Conservation (phyloP, 1,140 invertebrate genomes). For the Drosophila auraria region DNA sequence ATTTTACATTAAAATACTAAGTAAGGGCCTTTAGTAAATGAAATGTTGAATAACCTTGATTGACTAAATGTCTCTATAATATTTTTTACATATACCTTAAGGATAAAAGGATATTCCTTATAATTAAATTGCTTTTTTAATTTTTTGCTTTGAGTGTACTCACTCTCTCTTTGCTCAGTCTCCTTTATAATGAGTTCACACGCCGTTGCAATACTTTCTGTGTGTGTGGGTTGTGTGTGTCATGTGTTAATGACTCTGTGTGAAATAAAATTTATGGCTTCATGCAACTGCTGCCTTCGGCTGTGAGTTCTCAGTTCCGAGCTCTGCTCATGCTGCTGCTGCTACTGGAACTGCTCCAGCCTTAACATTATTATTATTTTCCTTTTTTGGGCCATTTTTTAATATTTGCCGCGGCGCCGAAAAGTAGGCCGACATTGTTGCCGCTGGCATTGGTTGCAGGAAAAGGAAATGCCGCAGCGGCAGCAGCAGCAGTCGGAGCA, state of each 20-base stretch:
- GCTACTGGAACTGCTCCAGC: constrained; percentile 24
- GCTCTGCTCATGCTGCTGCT: background rate
- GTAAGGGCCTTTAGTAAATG: no score
- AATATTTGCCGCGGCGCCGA: constrained; percentile 71
- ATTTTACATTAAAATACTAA: background rate
- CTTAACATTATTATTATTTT: constrained; percentile 64
- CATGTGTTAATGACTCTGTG: constrained; percentile 83
- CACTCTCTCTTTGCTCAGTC: constrained; percentile 23
- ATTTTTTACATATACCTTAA: background rate
- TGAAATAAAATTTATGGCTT: constrained; percentile 84
- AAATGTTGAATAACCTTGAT: no score
- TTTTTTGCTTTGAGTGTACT: background rate
- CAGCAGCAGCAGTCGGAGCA: constrained; percentile 54
- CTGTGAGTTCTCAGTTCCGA: constrained; percentile 39
- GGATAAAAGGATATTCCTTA: background rate
- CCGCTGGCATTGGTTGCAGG: constrained; percentile 76
- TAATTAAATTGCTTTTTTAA: background rate
- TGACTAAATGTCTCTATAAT: background rate
- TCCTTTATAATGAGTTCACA: constrained; percentile 80
- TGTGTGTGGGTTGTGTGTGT: constrained; percentile 55
- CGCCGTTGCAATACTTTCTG: constrained; percentile 59
- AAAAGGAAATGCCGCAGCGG: constrained; percentile 81
- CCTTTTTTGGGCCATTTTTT: constrained; percentile 67
- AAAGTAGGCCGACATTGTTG: constrained; percentile 84
- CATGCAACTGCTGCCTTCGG: constrained; percentile 74